Conservation (phyloP, 2,113 vertebrate species). For the Pristiophorus japonicus region DNA sequence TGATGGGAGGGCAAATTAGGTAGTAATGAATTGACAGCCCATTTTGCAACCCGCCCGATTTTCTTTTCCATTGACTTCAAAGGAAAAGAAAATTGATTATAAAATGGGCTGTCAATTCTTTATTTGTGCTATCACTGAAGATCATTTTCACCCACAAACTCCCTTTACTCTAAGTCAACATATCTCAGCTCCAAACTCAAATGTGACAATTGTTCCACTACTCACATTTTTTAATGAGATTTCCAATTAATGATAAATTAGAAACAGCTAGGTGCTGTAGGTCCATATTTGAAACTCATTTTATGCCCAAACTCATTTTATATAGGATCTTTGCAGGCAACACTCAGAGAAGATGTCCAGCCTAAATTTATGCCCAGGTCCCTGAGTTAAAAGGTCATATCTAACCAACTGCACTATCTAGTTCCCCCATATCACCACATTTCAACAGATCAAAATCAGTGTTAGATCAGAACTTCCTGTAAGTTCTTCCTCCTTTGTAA, state of each 20-base stretch:
- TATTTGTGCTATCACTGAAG: background rate
- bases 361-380: background rate
- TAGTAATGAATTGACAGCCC: background rate
- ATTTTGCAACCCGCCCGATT: background rate
- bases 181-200: background rate
- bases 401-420: background rate
- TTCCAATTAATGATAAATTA: background rate
- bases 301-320: background rate
- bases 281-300: background rate
- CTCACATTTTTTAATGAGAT: background rate
- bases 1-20: too few relatives aligned
- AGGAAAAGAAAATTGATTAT: background rate
- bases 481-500: background rate
- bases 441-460: background rate
- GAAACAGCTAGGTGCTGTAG: background rate
- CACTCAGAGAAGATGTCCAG: background rate
- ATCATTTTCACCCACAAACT: background rate
- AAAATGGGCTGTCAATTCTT: background rate
- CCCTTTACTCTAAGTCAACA: too few relatives aligned
- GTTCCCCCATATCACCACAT: background rate
- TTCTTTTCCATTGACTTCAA: too few relatives aligned
- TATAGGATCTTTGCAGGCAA: too few relatives aligned
- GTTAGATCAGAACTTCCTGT: background rate
- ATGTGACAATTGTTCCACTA: too few relatives aligned
- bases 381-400: background rate